Evolutionary conservation across 2,113 vertebrate species (phyloP).

Genomic region (Hemibagrus wyckioides): DNA sequence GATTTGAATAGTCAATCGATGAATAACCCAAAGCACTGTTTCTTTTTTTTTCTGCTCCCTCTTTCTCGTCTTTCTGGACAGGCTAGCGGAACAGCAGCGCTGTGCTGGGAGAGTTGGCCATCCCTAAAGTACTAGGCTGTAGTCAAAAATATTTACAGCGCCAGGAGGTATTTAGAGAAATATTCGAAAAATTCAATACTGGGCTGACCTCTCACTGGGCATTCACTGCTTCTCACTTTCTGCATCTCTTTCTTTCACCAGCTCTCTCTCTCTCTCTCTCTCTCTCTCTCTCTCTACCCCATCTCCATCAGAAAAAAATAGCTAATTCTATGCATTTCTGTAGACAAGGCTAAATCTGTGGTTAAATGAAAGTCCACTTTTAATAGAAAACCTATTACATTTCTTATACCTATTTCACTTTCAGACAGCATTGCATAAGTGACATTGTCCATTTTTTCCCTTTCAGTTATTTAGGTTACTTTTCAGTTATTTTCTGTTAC

Average conservation of each 20-base stretch:
- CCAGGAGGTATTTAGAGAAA: constrained; percentile 98
- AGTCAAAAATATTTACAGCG: constrained; percentile 99
- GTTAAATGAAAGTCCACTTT: constrained; percentile 7
- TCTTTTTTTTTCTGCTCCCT: constrained; percentile 43
- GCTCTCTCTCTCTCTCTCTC: constrained; percentile 59
- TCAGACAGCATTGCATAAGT: background rate
- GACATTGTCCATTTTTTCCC: background rate
- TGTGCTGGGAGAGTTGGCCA: constrained; percentile 84
- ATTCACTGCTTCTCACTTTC: constrained; percentile 66
- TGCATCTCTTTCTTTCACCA: constrained; percentile 53
- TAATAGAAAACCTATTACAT: background rate
- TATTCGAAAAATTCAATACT: constrained; percentile 94
- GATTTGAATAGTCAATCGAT: constrained; percentile 99
- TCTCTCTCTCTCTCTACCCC: constrained; percentile 53
- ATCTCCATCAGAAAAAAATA: constrained; percentile 5
- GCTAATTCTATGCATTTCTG: background rate
- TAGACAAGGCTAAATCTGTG: background rate
- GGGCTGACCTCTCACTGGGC: constrained; percentile 89
- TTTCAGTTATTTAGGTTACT: constrained; percentile 9
- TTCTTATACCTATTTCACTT: background rate
- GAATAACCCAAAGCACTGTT: constrained; percentile 95
- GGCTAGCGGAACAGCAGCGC: constrained; percentile 76
- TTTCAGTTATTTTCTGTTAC: background rate
- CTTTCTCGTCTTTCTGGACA: constrained; percentile 79
- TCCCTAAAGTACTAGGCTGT: constrained; percentile 95